A percentile compares a stretch with the other conserved stretches of the same genome.
Conservation (phyloP, 1,140 invertebrate genomes). For the Halyomorpha halys region DNA sequence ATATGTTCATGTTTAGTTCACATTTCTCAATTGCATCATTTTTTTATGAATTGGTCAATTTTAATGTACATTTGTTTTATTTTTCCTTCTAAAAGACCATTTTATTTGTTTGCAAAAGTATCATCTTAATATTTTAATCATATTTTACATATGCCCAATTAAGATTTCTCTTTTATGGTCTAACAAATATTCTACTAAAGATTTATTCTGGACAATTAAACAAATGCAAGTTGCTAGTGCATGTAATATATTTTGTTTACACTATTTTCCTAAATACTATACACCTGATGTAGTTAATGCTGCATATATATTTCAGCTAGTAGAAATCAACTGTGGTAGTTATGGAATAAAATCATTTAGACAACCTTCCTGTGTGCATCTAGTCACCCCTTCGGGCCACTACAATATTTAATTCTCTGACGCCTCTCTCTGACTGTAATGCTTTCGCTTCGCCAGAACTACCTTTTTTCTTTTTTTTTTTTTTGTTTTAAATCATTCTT, state of each 20-base stretch:
- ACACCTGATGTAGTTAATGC: constrained; percentile 6
- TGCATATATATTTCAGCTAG: constrained; percentile 12
- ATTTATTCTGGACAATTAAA: too few relatives aligned
- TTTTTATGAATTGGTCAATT: too few relatives aligned
- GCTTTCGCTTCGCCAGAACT: constrained; percentile 10
- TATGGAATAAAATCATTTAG: background rate
- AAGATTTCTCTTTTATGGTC: too few relatives aligned
- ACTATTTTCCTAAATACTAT: constrained; percentile 2
- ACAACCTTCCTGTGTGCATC: constrained; percentile 8
- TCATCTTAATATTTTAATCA: too few relatives aligned
- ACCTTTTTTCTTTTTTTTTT: constrained; percentile 1
- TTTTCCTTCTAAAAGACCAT: too few relatives aligned
- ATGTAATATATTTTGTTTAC: constrained; percentile 7
- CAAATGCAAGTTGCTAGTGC: background rate
- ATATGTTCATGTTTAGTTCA: too few relatives aligned
- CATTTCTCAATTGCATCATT: too few relatives aligned
- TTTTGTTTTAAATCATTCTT: background rate
- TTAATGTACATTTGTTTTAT: too few relatives aligned
- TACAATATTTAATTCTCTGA: constrained; percentile 6
- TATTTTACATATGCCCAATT: too few relatives aligned
- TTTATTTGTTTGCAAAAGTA: too few relatives aligned
- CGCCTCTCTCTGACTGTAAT: constrained; percentile 10
- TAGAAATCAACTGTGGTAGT: constrained; percentile 9
- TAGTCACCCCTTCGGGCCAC: constrained; percentile 4
- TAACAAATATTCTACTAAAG: too few relatives aligned